Percentiles rank a stretch among this genome's conserved stretches.
Evolutionary conservation across 2,888 invertebrate genomes (phyloP).

Genomic region (Aquatica leii): DNA sequence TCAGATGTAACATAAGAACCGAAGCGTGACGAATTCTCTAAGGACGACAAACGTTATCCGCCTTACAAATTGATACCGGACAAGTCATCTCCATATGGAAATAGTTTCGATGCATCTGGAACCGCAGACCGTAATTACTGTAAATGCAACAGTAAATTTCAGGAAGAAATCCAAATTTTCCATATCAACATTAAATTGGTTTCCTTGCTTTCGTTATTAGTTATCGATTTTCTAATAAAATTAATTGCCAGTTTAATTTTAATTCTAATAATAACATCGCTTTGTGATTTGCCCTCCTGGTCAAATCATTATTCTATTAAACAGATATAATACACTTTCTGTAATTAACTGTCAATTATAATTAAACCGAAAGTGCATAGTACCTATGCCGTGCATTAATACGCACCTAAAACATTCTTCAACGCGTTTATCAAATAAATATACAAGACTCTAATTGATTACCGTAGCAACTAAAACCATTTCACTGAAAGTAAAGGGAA

Average conservation of each 20-base stretch:
- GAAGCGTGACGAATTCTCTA: conserved; percentile 11
- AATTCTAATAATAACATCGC: neutral
- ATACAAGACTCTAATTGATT: conserved; percentile 23
- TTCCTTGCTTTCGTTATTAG: conserved; percentile 18
- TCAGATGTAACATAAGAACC: conserved; percentile 24
- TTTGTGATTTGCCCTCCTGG: neutral
- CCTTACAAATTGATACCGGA: conserved; percentile 39
- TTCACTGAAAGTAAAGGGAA: conserved; percentile 25
- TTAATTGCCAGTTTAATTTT: conserved; percentile 22
- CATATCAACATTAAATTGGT: conserved; percentile 19
- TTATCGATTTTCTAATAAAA: conserved; percentile 18
- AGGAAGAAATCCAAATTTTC: conserved; percentile 26
- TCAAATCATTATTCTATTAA: conserved; percentile 5
- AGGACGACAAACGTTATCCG: conserved; percentile 25
- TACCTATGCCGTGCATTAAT: conserved; percentile 18
- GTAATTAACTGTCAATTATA: conserved; percentile 30
- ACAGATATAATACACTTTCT: neutral
- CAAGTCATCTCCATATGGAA: conserved; percentile 41
- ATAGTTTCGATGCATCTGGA: conserved; percentile 35
- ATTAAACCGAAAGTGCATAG: conserved; percentile 18
- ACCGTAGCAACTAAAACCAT: conserved; percentile 18
- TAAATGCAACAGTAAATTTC: conserved; percentile 23
- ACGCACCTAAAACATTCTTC: conserved; percentile 22
- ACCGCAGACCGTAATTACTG: conserved; percentile 13
- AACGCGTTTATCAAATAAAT: conserved; percentile 32